phyloP scores from a whole-genome alignment of 2,888 invertebrate species.

The Erebia aethiops region DNA sequence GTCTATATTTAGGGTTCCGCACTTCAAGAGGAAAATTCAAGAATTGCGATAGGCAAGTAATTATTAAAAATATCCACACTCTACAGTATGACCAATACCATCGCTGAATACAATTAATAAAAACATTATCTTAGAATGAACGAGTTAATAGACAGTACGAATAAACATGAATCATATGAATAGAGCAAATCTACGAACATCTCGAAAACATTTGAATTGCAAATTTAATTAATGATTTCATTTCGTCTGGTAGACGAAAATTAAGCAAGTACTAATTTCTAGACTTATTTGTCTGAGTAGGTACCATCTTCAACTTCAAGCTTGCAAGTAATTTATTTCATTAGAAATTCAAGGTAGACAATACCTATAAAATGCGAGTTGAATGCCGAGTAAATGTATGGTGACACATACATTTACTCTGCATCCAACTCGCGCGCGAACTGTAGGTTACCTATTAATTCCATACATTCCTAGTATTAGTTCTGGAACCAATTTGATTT shows the following conservation, averaged over 20 bases:
- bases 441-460: neutral
- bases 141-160: neutral
- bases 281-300: constrained; percentile 11
- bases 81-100: too few relatives aligned
- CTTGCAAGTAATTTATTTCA: constrained; percentile 7
- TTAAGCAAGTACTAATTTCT: constrained; percentile 10
- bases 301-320: constrained; percentile 7
- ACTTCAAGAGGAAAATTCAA: too few relatives aligned
- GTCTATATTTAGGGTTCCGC: too few relatives aligned
- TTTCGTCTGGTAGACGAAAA: constrained; percentile 41
- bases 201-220: constrained; percentile 55
- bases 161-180: neutral
- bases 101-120: too few relatives aligned
- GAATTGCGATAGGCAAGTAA: too few relatives aligned
- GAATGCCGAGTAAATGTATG: too few relatives aligned
- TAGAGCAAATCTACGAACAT: constrained; percentile 50
- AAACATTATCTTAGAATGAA: neutral
- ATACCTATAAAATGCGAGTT: too few relatives aligned
- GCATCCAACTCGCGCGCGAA: too few relatives aligned
- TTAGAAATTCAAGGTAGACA: constrained; percentile 3
- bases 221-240: constrained; percentile 55
- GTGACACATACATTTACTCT: too few relatives aligned
- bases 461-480: neutral
- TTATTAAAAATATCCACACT: too few relatives aligned
- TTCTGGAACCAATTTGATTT: neutral